These are phyloP conservation scores for Drepana arcuata DNA, from an alignment of 1,140 invertebrate genomes.

Conservation along the genomic window DNA sequence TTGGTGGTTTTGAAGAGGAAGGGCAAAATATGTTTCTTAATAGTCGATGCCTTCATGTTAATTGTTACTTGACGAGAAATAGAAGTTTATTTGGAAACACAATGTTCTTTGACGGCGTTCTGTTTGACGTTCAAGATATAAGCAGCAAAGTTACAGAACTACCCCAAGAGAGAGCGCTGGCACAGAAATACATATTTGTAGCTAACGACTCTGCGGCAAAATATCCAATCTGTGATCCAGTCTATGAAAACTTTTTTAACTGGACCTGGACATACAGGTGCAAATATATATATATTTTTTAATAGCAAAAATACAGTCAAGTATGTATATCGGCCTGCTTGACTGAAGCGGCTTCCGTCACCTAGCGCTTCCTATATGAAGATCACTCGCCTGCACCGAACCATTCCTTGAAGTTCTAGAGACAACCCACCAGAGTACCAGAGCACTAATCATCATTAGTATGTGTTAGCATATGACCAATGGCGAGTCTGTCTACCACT, in stretches of 20 bases:
- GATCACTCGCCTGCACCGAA: no score
- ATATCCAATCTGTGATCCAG: conserved; percentile 38
- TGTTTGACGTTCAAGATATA: conserved; percentile 46
- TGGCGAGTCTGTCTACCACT: no score
- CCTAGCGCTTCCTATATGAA: no score
- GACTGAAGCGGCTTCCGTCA: no score
- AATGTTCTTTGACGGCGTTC: conserved; percentile 52
- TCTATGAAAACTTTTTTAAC: conserved; percentile 71
- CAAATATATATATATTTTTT: no score
- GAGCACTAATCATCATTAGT: no score
- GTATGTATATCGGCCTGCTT: no score
- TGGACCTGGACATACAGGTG: conserved; percentile 78
- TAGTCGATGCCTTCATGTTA: conserved; percentile 26
- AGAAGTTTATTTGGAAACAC: conserved; percentile 31
- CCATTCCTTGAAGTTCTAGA: no score
- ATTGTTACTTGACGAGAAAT: conserved; percentile 48
- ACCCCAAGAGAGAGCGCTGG: conserved; percentile 21
- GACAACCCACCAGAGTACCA: no score
- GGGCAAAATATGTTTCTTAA: conserved; percentile 32
- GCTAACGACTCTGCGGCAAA: conserved; percentile 51
- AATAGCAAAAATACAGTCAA: no score
- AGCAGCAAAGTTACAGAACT: conserved; percentile 12
- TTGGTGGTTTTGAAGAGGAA: conserved; percentile 19
- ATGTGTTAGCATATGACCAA: no score
- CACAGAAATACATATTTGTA: conserved; percentile 66